Evolutionary conservation across 2,888 invertebrate species (phyloP), one percentile per base, ranked within the genome.

Genomic region (Margaritifera margaritifera): DNA sequence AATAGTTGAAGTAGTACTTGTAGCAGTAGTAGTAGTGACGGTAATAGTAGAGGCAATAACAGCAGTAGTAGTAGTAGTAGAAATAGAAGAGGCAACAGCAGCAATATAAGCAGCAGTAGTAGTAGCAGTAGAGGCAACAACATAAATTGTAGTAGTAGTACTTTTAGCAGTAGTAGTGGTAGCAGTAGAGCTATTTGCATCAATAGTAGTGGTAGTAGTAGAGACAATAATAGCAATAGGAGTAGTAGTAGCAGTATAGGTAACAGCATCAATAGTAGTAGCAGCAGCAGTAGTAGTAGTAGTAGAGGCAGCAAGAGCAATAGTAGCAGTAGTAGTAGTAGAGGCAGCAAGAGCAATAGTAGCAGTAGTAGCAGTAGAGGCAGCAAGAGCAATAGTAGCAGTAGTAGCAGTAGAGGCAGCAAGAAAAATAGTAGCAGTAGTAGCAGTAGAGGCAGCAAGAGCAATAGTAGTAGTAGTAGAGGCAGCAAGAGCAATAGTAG

Each of bases 81-180:
- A 55, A 68, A 63, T 69, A 70, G 67, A 62, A 70, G 71, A 56
- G 69, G 71, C 69, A 69, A 67, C 56, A 63, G 67, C 69, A 69
- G 67, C 62, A 62, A 62, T 68, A 69, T 67, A 69, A 68, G 67
- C 56, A 1, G 42, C 11, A 42, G 11, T 42, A 42, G 42, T 42
- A 42, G 11, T 42, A 42, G 11, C 11, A 2, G 2, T 2, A 8
- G 42, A 42, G 2, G 42, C 2, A 42, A 11, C 42, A 42, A 42
- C 62, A 67, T 70, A 63, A 63, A 67, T 68, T 63, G 69, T 54
- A 66, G 69, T 66, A 69, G 69, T 66, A 68, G 64, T 57, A 58
- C 58, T 64, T 58, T 57, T 56, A 58, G 63, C 51, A 68, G 64
- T 58, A 64, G 64, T 64, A 68, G 68, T 56, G 58, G 68, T 64